These are phyloP conservation scores for Drosophila kikkawai DNA, from an alignment of 1,140 invertebrate genomes.

Conservation along the genomic window DNA sequence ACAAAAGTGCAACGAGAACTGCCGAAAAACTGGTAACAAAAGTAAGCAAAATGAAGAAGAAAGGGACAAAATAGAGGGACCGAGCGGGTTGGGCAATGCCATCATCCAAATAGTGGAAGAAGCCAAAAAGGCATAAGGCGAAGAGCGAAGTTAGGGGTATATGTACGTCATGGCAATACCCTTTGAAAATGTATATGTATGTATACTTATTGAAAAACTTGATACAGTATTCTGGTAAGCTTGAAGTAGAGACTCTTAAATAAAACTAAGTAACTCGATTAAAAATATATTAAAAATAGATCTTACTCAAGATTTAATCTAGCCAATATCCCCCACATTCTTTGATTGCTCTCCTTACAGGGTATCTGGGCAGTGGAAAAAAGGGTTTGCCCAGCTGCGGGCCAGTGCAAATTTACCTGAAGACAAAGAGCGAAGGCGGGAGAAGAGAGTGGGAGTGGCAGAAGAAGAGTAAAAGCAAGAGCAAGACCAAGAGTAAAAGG, in stretches of 20 bases:
- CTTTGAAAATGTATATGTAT: neutral
- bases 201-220: neutral
- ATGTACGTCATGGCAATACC: neutral
- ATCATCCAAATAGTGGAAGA: constrained; percentile 32
- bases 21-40: constrained; percentile 76
- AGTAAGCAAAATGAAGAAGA: constrained; percentile 56
- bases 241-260: neutral
- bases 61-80: neutral
- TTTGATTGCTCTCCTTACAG: constrained; percentile 3
- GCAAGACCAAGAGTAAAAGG: no score
- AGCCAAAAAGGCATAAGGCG: constrained; percentile 25
- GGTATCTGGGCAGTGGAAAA: constrained; percentile 10
- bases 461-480: neutral
- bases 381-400: constrained; percentile 57
- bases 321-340: neutral
- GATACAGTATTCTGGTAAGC: no score
- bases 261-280: neutral
- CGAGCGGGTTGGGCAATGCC: constrained; percentile 14
- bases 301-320: neutral
- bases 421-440: constrained; percentile 34
- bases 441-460: neutral
- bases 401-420: constrained; percentile 73
- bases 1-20: constrained; percentile 80
- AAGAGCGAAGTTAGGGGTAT: neutral
- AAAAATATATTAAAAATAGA: neutral